Evolutionary conservation across 2,888 invertebrate genomes (phyloP).

Genomic region (Metacarcinus magister): DNA sequence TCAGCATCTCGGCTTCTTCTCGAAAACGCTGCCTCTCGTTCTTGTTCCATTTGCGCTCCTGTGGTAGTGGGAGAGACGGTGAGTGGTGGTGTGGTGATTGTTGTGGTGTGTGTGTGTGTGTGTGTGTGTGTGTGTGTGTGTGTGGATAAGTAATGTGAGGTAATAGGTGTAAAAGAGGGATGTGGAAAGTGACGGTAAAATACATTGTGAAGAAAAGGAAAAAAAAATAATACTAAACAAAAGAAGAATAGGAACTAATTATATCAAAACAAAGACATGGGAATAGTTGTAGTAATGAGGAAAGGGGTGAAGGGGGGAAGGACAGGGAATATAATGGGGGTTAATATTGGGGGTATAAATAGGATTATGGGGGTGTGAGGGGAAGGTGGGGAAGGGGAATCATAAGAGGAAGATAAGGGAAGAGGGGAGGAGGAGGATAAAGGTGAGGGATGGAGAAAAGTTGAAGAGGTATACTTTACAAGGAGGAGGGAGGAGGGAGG

Average conservation of each 20-base stretch:
- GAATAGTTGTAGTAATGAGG: neutral
- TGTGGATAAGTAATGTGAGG: neutral
- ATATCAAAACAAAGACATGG: neutral
- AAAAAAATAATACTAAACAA: neutral
- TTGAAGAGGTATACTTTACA: neutral
- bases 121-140: neutral
- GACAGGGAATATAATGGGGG: neutral
- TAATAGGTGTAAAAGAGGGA: neutral
- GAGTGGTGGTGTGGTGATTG: neutral
- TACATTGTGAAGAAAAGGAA: neutral
- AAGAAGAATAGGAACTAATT: neutral
- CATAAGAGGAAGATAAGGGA: no score
- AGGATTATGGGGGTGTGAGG: neutral
- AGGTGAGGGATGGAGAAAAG: constrained; percentile 47
- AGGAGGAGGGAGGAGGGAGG: neutral
- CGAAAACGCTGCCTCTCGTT: constrained; percentile 96
- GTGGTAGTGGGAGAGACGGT: constrained; percentile 62
- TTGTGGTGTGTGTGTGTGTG: neutral
- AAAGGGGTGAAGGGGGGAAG: neutral
- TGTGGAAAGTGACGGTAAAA: neutral
- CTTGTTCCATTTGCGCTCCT: constrained; percentile 98
- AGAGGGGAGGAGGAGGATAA: neutral
- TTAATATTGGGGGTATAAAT: neutral
- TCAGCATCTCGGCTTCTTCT: constrained; percentile 99
- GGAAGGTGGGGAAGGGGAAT: neutral